Conservation (phyloP, 2,797 vertebrate species). For the Echiichthys vipera region DNA sequence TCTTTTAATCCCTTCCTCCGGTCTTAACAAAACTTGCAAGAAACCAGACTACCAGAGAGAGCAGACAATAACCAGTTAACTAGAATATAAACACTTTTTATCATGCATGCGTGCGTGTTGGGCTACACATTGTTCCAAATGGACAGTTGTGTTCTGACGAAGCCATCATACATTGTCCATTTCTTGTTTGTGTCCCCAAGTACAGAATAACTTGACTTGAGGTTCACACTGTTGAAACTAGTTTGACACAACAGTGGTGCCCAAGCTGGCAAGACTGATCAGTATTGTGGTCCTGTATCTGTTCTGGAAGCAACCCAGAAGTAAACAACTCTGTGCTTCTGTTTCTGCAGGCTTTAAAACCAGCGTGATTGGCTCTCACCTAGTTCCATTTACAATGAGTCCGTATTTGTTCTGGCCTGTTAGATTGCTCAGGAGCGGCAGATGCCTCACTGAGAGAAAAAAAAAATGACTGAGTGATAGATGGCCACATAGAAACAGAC, state of each 20-base stretch:
- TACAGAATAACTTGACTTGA: background rate
- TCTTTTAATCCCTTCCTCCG: background rate
- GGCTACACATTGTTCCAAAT: background rate
- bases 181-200: background rate
- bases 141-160: background rate
- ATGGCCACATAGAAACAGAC: background rate
- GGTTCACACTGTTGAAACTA: background rate
- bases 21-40: constrained; percentile 1
- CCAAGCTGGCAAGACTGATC: background rate
- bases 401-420: background rate
- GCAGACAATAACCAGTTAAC: background rate
- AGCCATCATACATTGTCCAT: background rate
- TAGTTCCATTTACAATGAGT: background rate
- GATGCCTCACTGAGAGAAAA: constrained; percentile 23
- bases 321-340: background rate
- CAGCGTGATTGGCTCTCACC: background rate
- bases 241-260: background rate
- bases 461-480: constrained; percentile 22
- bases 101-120: background rate
- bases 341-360: background rate
- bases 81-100: background rate
- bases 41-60: background rate
- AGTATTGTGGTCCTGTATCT: background rate
- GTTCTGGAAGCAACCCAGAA: background rate
- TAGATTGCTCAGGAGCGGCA: constrained; percentile 23